phyloP scores from a whole-genome alignment of 2,113 vertebrate species.

The Rhinolophus sinicus region DNA sequence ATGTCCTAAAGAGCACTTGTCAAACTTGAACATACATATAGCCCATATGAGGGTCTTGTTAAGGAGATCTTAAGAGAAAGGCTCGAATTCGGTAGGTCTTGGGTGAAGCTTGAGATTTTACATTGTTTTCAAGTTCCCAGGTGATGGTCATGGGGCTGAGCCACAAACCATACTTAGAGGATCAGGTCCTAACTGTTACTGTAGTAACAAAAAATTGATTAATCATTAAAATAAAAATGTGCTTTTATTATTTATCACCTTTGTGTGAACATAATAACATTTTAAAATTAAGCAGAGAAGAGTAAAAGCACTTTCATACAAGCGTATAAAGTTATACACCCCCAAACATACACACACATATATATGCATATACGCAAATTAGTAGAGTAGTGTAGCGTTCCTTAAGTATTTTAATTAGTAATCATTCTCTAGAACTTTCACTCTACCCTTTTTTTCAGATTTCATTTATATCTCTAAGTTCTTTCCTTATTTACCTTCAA shows the following conservation, averaged over 20 bases:
- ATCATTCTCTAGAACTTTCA: not conserved
- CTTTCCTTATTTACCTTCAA: not conserved
- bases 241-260: not conserved
- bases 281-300: conserved; percentile 11
- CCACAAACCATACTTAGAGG: not conserved
- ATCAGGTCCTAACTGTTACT: not conserved
- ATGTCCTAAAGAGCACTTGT: not conserved
- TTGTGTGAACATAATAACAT: not conserved
- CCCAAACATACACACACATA: not conserved
- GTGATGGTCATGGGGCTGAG: not conserved
- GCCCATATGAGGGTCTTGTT: not conserved
- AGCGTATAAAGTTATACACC: not conserved
- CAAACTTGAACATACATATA: not conserved
- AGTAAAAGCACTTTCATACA: not conserved
- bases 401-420: conserved; percentile 9
- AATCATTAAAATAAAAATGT: not conserved
- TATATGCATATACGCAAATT: not conserved
- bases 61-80: not conserved
- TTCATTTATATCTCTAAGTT: not conserved
- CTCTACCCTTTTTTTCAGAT: not conserved
- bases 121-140: not conserved
- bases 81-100: not conserved
- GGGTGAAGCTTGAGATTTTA: not conserved
- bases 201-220: not conserved
- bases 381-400: not conserved